Evolutionary conservation across 2,113 vertebrate species (phyloP).

Genomic region (Orthonyx spaldingii): DNA sequence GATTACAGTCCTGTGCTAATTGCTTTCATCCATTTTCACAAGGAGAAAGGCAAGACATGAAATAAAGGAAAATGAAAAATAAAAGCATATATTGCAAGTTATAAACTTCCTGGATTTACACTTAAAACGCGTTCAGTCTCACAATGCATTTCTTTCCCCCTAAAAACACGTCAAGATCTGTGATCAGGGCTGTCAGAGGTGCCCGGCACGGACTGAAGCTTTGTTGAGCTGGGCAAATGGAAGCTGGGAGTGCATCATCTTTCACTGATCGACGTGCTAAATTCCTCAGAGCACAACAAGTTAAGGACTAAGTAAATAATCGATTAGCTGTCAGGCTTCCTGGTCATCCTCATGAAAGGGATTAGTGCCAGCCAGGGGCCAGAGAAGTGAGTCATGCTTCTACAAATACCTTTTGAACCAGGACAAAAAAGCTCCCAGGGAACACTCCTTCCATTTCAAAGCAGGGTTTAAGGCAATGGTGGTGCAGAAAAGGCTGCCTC

Average conservation of each 20-base stretch:
- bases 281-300: slow-evolving; percentile 32
- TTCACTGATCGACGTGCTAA: slow-evolving; percentile 14
- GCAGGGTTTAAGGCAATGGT: not conserved
- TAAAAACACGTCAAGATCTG: not conserved
- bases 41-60: not conserved
- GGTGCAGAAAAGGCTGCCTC: not conserved
- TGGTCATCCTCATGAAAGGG: not conserved
- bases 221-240: not conserved
- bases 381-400: not conserved
- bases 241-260: not conserved
- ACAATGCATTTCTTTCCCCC: not conserved
- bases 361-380: not conserved
- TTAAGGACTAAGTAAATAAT: slow-evolving; percentile 35
- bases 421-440: not conserved
- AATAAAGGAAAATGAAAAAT: not conserved
- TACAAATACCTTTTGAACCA: not conserved
- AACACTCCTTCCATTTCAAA: not conserved
- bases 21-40: not conserved
- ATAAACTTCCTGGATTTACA: not conserved
- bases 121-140: not conserved
- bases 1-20: not conserved
- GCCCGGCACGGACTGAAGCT: not conserved
- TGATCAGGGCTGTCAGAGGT: not conserved
- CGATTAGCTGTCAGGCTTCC: slow-evolving; percentile 54
- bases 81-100: not conserved